phyloP scores from a whole-genome alignment of 64 coral and sea anemone species.

The Hydrozoanthus tunicans region DNA sequence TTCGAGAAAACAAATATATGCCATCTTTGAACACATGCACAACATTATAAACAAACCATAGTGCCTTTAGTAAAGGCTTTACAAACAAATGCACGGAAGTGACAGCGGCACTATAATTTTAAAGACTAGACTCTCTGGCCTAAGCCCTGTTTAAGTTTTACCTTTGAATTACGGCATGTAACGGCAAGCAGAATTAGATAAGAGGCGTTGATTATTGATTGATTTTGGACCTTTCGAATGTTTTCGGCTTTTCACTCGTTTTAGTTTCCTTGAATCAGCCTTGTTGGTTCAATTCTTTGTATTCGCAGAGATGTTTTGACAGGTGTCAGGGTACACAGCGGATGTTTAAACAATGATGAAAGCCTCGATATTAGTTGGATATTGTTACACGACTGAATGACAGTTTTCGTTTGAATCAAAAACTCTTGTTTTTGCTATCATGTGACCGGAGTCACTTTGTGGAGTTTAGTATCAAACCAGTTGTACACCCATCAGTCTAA shows the following conservation, averaged over 20 bases:
- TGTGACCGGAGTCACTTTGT: too few relatives aligned
- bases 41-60: background rate
- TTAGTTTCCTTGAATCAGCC: too few relatives aligned
- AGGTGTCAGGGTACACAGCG: constrained; percentile 2
- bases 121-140: background rate
- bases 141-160: background rate
- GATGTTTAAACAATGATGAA: constrained; percentile 22
- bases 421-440: background rate
- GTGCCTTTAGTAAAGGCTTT: background rate
- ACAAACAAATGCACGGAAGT: background rate
- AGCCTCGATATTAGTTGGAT: constrained; percentile 5
- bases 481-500: too few relatives aligned
- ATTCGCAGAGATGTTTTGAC: background rate
- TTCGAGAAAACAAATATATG: background rate
- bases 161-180: background rate
- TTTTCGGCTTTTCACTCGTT: background rate
- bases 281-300: background rate
- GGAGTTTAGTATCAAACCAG: too few relatives aligned
- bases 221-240: background rate
- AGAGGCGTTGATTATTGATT: too few relatives aligned
- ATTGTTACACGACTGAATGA: background rate
- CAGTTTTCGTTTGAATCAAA: background rate
- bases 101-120: background rate
- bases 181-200: too few relatives aligned
- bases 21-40: background rate